Evolutionary conservation across 1,140 invertebrate species (phyloP), one percentile per base, ranked within the genome.

Genomic region (Zaprionus ghesquierei): DNA sequence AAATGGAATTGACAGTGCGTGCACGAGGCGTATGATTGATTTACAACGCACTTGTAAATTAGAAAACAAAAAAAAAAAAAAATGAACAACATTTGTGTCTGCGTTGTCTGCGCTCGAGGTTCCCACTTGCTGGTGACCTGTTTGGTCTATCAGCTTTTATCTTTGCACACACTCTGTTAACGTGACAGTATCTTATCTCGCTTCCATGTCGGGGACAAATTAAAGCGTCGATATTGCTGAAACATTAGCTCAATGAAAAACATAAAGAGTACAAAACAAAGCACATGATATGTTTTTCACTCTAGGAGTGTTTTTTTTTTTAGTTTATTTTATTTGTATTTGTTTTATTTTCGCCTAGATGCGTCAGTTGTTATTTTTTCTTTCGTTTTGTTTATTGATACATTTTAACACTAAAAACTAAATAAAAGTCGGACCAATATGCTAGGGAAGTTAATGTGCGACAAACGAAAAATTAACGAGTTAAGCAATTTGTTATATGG

Each of bases 341-440:
- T 62, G 27, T 58, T 69, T 64, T 63, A 33, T 69, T 56, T 70
- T 69, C 50, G 33, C 35, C 55, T 77, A 68, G 66, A 46, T 56
- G 54, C 59, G 60, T 64, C 55, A 73, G 50, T 41, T 29, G n/a
- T 63, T 56, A 9, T 56, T 33, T 69, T 78, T 38, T n/a, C 5
- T 41, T 12, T 31, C 50, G 20, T 22, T 68, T 56, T 35, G 64
- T 62, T 70, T 64, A 69, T 75, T 76, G 81, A 76, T 75, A 79
- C 59, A 53, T 18, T n/a, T 75, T 59, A 79, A 66, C 50, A 61
- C 84, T 86, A 86, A 73, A 87, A 87, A 86, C 82, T 86, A 86
- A 86, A 86, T 86, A 87, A 87, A 87, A 81, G 62, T 75, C 75
- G 62, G 61, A 75, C 65, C 59, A 74, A 71, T 71, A 69, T 51